Percentiles rank a stretch among this genome's conserved stretches.
Evolutionary conservation across 2,113 vertebrate genomes (phyloP).

Genomic region (Heliornis fulica): DNA sequence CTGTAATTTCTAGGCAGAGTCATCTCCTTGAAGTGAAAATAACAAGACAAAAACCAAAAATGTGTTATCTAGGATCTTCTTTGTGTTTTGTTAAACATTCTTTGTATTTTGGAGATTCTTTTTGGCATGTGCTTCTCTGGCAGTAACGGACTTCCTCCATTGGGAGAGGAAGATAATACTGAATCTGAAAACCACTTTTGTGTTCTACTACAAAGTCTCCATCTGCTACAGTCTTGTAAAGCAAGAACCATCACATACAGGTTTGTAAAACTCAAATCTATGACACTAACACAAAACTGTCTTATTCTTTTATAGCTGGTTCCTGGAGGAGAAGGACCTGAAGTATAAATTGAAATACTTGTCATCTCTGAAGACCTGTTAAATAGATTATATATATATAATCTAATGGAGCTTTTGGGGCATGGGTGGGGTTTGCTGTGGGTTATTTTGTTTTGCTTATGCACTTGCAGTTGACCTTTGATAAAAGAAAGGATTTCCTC

Average conservation of each 20-base stretch:
- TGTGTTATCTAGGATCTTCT: background rate
- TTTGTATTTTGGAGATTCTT: background rate
- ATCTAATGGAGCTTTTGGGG: background rate
- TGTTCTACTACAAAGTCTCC: background rate
- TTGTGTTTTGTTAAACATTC: background rate
- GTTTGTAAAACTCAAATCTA: background rate
- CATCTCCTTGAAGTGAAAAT: background rate
- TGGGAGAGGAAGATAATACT: background rate
- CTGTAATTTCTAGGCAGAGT: background rate
- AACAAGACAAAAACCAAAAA: rapidly evolving
- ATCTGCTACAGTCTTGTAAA: background rate
- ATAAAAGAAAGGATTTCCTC: constrained; percentile 12
- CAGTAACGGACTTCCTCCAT: background rate
- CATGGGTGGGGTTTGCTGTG: background rate
- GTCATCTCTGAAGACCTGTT: background rate
- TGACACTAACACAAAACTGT: background rate
- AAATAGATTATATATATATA: background rate
- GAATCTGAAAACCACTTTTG: background rate
- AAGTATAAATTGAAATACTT: constrained; percentile 78
- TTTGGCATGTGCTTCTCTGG: background rate
- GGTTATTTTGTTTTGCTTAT: background rate
- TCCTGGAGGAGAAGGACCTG: constrained; percentile 97
- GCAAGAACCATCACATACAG: background rate
- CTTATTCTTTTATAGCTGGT: constrained; percentile 81
- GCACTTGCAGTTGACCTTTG: background rate